Percentiles rank a stretch among this genome's conserved stretches.
Conservation (phyloP, 1,140 invertebrate genomes). For the Rhagoletis zephyria region DNA sequence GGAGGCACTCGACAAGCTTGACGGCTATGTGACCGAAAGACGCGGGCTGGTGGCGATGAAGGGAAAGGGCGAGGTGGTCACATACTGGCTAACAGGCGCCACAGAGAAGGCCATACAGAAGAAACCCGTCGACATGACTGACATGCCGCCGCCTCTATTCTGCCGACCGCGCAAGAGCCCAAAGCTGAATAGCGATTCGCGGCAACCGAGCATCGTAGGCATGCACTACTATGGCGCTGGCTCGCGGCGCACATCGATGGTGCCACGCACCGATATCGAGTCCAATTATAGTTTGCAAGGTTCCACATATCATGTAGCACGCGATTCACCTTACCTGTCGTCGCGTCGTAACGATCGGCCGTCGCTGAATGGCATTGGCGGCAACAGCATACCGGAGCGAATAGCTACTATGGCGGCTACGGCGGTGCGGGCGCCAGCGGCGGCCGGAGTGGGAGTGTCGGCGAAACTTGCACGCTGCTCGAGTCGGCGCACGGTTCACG, state of each 20-base stretch:
- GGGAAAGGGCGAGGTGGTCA: constrained; percentile 87
- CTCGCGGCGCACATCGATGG: constrained; percentile 73
- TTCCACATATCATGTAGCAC: constrained; percentile 63
- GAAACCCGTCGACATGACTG: constrained; percentile 86
- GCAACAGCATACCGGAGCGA: constrained; percentile 58
- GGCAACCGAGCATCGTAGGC: constrained; percentile 78
- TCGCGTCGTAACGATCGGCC: constrained; percentile 66
- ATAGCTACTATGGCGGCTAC: constrained; percentile 52
- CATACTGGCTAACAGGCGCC: constrained; percentile 92
- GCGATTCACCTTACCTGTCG: constrained; percentile 69
- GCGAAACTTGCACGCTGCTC: constrained; percentile 27
- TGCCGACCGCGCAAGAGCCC: constrained; percentile 85
- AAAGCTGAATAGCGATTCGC: constrained; percentile 81
- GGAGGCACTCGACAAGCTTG: constrained; percentile 86
- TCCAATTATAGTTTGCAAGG: constrained; percentile 72
- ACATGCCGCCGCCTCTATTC: constrained; percentile 83
- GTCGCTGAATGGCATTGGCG: constrained; percentile 63
- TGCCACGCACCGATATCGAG: constrained; percentile 72
- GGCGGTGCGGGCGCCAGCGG: constrained; percentile 58
- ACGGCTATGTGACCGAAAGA: constrained; percentile 88
- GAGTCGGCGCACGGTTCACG: constrained; percentile 61
- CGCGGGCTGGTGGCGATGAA: constrained; percentile 91
- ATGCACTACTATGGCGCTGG: constrained; percentile 69
- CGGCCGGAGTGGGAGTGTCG: constrained; percentile 28
- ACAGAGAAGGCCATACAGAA: constrained; percentile 87